Evolutionary conservation across 2,888 invertebrate genomes (phyloP).

Genomic region (Temnothorax unifasciatus): DNA sequence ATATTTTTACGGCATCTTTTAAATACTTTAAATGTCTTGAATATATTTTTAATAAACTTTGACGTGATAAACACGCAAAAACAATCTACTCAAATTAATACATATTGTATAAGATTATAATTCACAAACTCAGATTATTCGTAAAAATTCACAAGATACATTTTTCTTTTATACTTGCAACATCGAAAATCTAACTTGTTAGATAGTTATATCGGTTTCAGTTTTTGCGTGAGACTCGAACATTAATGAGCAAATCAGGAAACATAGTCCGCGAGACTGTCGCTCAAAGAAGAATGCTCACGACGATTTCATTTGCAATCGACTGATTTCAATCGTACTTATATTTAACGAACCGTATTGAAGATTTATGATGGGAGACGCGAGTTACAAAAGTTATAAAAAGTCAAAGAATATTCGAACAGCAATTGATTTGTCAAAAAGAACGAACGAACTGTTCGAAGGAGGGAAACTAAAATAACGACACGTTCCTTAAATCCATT

Average conservation of each 20-base stretch:
- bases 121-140: neutral
- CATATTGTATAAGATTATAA: neutral
- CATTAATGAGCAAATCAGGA: neutral
- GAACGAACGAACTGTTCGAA: neutral
- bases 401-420: neutral
- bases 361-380: neutral
- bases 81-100: neutral
- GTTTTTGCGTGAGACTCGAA: neutral
- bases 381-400: slow-evolving; percentile 4
- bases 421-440: neutral
- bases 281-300: slow-evolving; percentile 20
- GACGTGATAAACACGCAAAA: neutral
- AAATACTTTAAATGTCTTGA: neutral
- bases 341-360: slow-evolving; percentile 32
- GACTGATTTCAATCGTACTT: slow-evolving; percentile 53
- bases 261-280: neutral
- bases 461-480: slow-evolving; percentile 17
- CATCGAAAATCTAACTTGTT: neutral
- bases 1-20: neutral
- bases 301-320: slow-evolving; percentile 46
- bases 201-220: slow-evolving; percentile 13
- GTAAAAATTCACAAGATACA: neutral
- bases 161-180: neutral
- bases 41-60: neutral
- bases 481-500: slow-evolving; percentile 48